Base-by-base conservation (phyloP, 92 coral and sea anemone genomes). In the Epizoanthus rinbou region DNA sequence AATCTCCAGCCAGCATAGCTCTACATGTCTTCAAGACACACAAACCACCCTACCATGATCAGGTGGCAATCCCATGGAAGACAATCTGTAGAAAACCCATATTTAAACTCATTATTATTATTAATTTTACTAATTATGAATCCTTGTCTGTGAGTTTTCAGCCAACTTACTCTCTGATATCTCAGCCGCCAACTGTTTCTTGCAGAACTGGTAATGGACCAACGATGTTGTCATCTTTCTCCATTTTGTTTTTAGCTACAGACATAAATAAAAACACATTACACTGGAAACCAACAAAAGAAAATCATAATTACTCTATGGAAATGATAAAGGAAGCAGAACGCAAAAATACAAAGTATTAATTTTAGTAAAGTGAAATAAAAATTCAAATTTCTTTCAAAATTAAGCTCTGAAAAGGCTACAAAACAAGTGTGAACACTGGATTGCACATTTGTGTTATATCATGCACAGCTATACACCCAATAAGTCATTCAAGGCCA, bases 161-260 rank as follows among this genome's bases (percentile, higher is more conserved):
- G n/a, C n/a, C n/a, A n/a, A 78, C 99, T 94, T 87, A 96, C 99
- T 96, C 99, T 85, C 91, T 87, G 33, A 93, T 45, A 31, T 93
- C 98, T 18, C 88, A 90, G 35, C 86, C 37, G 11, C 82, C 87
- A 17, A 84, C 89, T 35, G 93, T 88, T 73, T 96, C 95, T 83
- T 90, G 94, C 58, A 94, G 85, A 15, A 94, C 86, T 28, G 99
- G 99, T 24, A 90, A n/a, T 45, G 99, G 99, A 1, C 99, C 99
- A 63, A 96, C 92, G 16, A 90, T 83, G 85, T 85, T 81, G 9
- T 67, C 90, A 80, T 84, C 92, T 64, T 70, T 68, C 47, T 89
- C 87, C 52, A 21, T 66, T 35, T 58, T 57, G 25, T 85, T 88
- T 73, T 85, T 88, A 56, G 85, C 96, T 92, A 47, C 45, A 73